Conservation (phyloP, 2,888 invertebrate species). For the Mamestra brassicae region DNA sequence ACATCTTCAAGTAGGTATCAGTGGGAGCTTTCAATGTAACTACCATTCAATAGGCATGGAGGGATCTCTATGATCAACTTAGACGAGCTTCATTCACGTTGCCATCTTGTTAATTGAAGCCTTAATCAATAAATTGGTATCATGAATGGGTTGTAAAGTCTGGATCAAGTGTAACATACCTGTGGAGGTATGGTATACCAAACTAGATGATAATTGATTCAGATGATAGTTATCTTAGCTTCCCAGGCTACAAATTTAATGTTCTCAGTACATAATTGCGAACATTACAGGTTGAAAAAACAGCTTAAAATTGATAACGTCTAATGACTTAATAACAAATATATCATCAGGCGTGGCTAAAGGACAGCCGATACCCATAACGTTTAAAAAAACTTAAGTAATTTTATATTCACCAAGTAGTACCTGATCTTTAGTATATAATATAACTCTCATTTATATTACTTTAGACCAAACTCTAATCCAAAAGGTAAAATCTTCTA, state of each 20-base stretch:
- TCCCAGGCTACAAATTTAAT: too few species aligned
- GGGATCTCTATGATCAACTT: background rate
- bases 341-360: background rate
- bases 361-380: background rate
- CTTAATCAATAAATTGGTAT: slow-evolving; percentile 26
- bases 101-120: slow-evolving; percentile 35
- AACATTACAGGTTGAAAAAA: background rate
- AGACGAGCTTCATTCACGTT: slow-evolving; percentile 17
- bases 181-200: background rate
- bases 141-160: background rate
- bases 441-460: too few species aligned
- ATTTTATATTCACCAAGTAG: too few species aligned
- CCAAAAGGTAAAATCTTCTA: too few species aligned
- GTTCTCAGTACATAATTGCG: too few species aligned
- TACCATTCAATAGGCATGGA: slow-evolving; percentile 10
- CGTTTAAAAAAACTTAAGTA: too few species aligned
- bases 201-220: background rate
- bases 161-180: too few species aligned
- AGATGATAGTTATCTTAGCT: background rate
- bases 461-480: too few species aligned
- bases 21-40: background rate
- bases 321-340: background rate
- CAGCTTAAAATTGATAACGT: background rate
- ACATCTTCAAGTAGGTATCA: slow-evolving; percentile 23
- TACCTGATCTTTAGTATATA: too few species aligned